Evolutionary conservation across 2,797 vertebrate species (phyloP).

Genomic region (Sebastes minor): DNA sequence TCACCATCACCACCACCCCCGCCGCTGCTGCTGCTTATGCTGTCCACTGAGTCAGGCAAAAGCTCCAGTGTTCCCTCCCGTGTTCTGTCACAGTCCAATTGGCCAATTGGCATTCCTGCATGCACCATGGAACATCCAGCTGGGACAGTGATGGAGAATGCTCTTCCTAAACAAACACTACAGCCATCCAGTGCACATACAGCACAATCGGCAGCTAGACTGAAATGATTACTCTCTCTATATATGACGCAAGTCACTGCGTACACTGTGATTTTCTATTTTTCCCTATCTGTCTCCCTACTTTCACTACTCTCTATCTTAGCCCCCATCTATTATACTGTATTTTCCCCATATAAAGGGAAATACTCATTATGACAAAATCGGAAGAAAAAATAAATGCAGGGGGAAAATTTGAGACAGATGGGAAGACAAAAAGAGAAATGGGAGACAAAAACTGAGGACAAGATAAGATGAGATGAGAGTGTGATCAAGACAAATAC

Average conservation of each 20-base stretch:
- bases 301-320: neutral
- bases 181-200: slow-evolving; percentile 20
- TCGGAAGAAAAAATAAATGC: neutral
- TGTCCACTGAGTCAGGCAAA: slow-evolving; percentile 41
- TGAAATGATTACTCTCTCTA: neutral
- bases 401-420: neutral
- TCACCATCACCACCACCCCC: neutral
- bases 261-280: slow-evolving; percentile 2
- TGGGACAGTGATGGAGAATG: slow-evolving; percentile 23
- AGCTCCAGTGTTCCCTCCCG: neutral
- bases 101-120: slow-evolving; percentile 40
- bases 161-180: slow-evolving; percentile 23
- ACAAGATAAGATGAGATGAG: slow-evolving; percentile 1
- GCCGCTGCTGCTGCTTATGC: neutral
- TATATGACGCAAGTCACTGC: neutral
- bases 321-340: neutral
- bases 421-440: neutral
- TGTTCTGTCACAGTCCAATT: slow-evolving; percentile 50
- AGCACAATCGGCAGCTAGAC: slow-evolving; percentile 9
- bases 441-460: neutral
- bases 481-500: slow-evolving; percentile 28
- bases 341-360: neutral
- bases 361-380: slow-evolving; percentile 24
- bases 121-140: slow-evolving; percentile 49
- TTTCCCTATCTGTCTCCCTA: neutral